These are phyloP conservation scores for Liparis tanakae DNA, from an alignment of 2,797 vertebrate genomes.

Conservation along the genomic window DNA sequence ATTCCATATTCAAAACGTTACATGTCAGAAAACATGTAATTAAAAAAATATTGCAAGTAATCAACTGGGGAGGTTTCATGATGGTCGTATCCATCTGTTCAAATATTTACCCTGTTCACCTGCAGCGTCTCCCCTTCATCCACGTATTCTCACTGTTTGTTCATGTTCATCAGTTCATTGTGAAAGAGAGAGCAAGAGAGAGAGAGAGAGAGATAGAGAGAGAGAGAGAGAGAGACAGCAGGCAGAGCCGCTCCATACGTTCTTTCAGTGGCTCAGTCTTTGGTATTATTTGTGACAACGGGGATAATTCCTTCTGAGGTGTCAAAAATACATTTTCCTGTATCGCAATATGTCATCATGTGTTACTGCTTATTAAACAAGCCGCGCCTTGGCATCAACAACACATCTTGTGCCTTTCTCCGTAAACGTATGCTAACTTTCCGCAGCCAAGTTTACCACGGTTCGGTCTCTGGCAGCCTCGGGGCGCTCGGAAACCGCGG, in stretches of 20 bases:
- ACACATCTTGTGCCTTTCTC: neutral
- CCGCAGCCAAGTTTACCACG: conserved; percentile 36
- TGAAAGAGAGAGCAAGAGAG: neutral
- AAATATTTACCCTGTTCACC: neutral
- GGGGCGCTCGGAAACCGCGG: neutral
- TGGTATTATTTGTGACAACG: neutral
- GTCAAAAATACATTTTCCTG: conserved; percentile 1
- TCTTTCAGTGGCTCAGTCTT: neutral
- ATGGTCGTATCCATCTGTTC: neutral
- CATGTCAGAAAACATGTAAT: neutral
- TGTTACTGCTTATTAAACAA: conserved; percentile 9
- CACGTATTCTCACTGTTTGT: neutral
- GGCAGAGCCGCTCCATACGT: neutral
- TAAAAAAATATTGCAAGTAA: neutral
- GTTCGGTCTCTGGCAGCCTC: conserved; percentile 21
- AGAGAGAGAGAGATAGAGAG: too few species aligned
- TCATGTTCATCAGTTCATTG: neutral
- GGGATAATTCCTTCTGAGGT: neutral
- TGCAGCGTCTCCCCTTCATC: neutral
- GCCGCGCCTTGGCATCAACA: conserved; percentile 1
- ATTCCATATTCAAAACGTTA: neutral
- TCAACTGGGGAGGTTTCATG: neutral
- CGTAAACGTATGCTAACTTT: conserved; percentile 31
- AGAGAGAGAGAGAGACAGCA: neutral
- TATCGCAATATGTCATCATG: conserved; percentile 4